phyloP scores from a whole-genome alignment of 2,797 vertebrate genomes.

The Eutrigla gurnardus region DNA sequence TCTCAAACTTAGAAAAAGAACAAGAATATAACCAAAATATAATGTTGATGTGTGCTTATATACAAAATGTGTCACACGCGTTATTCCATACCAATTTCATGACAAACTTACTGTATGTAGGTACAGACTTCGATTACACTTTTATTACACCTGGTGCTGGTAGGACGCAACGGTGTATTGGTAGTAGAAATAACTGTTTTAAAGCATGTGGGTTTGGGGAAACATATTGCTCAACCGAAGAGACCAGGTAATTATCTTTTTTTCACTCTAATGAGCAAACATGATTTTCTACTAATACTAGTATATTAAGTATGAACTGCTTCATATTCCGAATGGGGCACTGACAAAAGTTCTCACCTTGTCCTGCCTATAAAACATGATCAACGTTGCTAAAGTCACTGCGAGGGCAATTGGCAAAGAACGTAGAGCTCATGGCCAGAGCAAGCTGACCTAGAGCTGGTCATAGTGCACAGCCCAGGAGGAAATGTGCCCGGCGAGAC shows the following conservation, averaged over 20 bases:
- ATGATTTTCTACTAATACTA: not conserved
- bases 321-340: not conserved
- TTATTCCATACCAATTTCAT: too few species aligned
- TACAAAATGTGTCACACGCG: too few species aligned
- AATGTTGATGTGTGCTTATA: too few species aligned
- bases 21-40: too few species aligned
- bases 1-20: too few species aligned
- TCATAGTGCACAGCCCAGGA: too few species aligned
- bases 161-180: not conserved
- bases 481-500: too few species aligned
- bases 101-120: too few species aligned
- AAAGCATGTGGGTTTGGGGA: not conserved
- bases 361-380: constrained; percentile 10
- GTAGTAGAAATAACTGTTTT: constrained; percentile 1
- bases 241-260: not conserved
- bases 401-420: too few species aligned
- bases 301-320: not conserved
- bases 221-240: not conserved
- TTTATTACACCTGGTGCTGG: not conserved
- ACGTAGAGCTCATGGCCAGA: too few species aligned
- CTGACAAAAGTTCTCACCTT: constrained; percentile 11
- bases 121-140: not conserved
- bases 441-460: too few species aligned
- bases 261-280: not conserved
- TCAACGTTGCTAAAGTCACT: not conserved